phyloP scores from a whole-genome alignment of 2,113 vertebrate genomes.

The Semicossyphus pulcher region DNA sequence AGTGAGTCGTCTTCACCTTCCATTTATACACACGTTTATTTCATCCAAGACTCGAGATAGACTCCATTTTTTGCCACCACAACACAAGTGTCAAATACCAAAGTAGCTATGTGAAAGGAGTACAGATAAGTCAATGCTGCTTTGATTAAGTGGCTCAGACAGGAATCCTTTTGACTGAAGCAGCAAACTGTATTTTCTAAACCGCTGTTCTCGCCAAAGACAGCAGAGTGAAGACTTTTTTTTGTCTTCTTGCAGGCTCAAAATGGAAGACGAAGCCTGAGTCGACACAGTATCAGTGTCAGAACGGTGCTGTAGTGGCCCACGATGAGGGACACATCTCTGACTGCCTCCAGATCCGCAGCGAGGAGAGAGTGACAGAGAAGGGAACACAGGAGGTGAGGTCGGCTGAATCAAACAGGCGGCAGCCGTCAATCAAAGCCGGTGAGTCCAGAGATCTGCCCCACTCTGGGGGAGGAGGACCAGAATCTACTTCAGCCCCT shows the following conservation, averaged over 20 bases:
- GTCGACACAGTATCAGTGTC: conserved; percentile 83
- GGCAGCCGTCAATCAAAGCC: conserved; percentile 60
- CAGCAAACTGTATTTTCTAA: background rate
- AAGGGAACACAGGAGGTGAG: conserved; percentile 68
- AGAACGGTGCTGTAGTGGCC: conserved; percentile 60
- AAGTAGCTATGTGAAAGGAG: no score
- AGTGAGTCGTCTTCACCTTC: conserved; percentile 58
- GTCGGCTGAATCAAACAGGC: conserved; percentile 64
- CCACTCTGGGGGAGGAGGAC: conserved; percentile 35
- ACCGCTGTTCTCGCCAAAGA: background rate
- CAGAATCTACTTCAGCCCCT: conserved; percentile 51
- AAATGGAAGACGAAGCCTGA: conserved; percentile 82
- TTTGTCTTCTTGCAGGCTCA: conserved; percentile 67
- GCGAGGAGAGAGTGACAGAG: conserved; percentile 70
- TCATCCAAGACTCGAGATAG: no score
- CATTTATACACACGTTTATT: background rate
- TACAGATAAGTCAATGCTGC: no score
- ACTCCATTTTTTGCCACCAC: no score
- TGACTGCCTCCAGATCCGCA: conserved; percentile 84
- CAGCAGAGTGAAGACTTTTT: background rate
- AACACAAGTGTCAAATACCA: no score
- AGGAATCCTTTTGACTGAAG: background rate
- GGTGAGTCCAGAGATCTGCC: conserved; percentile 66
- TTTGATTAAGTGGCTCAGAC: no score
- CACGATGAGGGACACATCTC: conserved; percentile 77